Percentiles rank a stretch among this genome's conserved stretches.
Conservation (phyloP, 53 echinoderm and acorn worm genomes). For the Temnopleurus reevesii region DNA sequence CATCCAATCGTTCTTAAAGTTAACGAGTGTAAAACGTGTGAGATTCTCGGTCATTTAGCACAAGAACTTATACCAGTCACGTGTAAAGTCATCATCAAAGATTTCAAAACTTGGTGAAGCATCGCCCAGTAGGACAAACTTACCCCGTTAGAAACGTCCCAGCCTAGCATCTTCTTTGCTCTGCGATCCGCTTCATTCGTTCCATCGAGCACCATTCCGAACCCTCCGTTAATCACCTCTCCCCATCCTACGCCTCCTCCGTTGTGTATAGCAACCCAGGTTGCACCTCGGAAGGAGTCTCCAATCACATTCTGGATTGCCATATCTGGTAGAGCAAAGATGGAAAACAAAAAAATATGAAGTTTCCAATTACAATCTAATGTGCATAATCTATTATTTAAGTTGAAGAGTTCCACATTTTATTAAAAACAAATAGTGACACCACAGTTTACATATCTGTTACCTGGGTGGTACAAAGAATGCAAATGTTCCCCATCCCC, state of each 20-base stretch:
- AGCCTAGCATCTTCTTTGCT: slow-evolving; percentile 91
- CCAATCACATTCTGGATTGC: slow-evolving; percentile 99
- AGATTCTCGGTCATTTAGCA: too few relatives aligned
- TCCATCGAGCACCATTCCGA: slow-evolving; percentile 94
- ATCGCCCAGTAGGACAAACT: too few relatives aligned
- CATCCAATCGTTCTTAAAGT: too few relatives aligned
- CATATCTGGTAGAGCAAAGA: slow-evolving; percentile 72
- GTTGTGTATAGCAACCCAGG: slow-evolving; percentile 98
- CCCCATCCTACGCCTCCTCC: slow-evolving; percentile 99
- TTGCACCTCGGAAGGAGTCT: slow-evolving; percentile 99
- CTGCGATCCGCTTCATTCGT: slow-evolving; percentile 75
- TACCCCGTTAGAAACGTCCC: slow-evolving; percentile 99
- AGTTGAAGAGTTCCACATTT: too few relatives aligned
- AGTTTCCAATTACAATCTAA: neutral
- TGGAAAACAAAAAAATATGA: neutral
- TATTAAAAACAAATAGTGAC: too few relatives aligned
- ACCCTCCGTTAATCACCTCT: slow-evolving; percentile 97
- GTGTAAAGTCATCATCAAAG: too few relatives aligned
- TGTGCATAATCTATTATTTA: neutral
- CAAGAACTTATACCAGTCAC: too few relatives aligned
- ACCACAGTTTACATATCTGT: too few relatives aligned
- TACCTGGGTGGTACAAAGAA: too few relatives aligned
- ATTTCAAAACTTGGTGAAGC: too few relatives aligned
- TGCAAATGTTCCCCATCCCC: too few relatives aligned
- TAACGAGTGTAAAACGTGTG: too few relatives aligned